Evolutionary conservation across 2,113 vertebrate species (phyloP), one percentile per base, ranked within the genome.

Genomic region (Anolis sagrei): DNA sequence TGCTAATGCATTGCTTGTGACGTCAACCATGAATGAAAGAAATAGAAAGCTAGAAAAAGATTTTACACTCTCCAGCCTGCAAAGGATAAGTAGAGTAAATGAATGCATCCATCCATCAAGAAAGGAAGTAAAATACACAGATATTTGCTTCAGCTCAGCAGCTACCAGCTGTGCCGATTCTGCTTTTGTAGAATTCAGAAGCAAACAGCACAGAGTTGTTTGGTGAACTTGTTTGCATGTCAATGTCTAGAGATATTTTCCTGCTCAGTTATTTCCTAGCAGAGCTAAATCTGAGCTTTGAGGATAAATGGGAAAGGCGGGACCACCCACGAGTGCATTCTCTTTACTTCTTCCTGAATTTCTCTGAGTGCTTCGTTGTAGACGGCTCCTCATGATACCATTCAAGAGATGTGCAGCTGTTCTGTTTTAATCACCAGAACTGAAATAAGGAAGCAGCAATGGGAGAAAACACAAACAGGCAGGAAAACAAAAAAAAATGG

Each of bases 161-260:
- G 78, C 61, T 39, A 73, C 54, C 84, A 74, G 39, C 84, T 81
- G 78, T 18, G 39, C 77, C 69, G 51, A 80, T 82, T 81, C 27
- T 54, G 61, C 66, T 72, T 58, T 70, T 58, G 10, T 23, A 85
- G 34, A 79, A 78, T 79, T 79, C 49, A 70, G 66, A 72, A 81
- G 72, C 49, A 76, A 68, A 69, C 78, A 74, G 58, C 69, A 64
- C 32, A 34, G 85, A 44, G 72, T 76, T 82, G 32, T 48, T 68
- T 61, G 34, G 49, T 44, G 34, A 39, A 34, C 70, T 73, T 10
- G 39, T 76, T 82, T 44, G 85, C 79, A 82, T 82, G 79, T 82
- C 73, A 87, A 32, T 79, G 25, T 49, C n/a, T 79, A 62, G 76
- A 87, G 83, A 64, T 7, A 11, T 73, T 78, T 76, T 29, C 54